phyloP scores from a whole-genome alignment of 2,888 invertebrate species.

The Syrista parreyssii region DNA sequence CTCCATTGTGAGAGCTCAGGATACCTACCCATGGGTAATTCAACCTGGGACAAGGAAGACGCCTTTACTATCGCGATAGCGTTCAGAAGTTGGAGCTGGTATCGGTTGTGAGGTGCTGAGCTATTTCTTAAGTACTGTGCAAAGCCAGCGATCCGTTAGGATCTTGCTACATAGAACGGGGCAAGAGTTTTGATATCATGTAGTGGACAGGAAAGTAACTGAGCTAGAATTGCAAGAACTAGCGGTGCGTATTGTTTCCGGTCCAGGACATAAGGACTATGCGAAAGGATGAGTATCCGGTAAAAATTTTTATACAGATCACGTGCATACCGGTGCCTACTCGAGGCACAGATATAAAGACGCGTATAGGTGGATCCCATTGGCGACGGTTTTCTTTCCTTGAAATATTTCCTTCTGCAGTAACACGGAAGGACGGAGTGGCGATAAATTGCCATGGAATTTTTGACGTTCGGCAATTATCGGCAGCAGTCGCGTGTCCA shows the following conservation, averaged over 20 bases:
- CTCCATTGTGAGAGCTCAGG: neutral
- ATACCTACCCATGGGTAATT: neutral
- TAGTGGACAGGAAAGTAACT: neutral
- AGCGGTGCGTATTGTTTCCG: neutral
- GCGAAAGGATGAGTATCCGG: neutral
- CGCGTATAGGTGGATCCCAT: neutral
- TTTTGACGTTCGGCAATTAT: constrained; percentile 43
- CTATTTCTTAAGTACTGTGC: neutral
- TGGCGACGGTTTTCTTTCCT: neutral
- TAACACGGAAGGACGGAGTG: neutral
- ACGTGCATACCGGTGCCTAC: neutral
- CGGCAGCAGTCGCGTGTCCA: constrained; percentile 44
- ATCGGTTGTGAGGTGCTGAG: neutral
- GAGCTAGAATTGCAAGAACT: neutral
- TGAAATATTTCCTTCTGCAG: neutral
- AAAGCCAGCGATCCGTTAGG: neutral
- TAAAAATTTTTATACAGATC: neutral
- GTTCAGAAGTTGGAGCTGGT: neutral
- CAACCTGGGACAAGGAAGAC: neutral
- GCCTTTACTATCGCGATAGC: neutral
- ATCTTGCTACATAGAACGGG: neutral
- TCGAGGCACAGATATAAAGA: neutral
- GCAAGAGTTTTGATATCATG: neutral
- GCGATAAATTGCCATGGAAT: constrained; percentile 43
- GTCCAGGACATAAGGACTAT: neutral